Conservation (phyloP, 2,888 invertebrate species). For the Pandemis cinnamomeana region DNA sequence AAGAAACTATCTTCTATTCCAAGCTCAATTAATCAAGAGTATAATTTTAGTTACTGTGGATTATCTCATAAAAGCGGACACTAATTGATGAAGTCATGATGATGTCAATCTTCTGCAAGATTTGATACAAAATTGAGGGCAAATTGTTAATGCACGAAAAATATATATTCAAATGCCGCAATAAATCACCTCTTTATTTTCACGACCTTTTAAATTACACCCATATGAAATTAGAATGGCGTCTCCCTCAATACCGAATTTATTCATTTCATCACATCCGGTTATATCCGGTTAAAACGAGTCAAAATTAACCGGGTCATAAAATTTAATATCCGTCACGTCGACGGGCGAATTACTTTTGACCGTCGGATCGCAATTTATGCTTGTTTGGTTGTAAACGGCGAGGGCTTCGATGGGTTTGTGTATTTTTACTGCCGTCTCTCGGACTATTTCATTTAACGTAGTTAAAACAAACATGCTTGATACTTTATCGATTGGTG, state of each 20-base stretch:
- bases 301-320: conserved; percentile 30
- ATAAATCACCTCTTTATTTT: conserved; percentile 22
- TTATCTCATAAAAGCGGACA: too few relatives aligned
- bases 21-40: too few relatives aligned
- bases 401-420: background rate
- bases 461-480: background rate
- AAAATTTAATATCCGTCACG: conserved; percentile 24
- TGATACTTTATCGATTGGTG: too few relatives aligned
- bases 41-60: too few relatives aligned
- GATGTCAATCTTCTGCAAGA: too few relatives aligned
- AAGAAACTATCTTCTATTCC: too few relatives aligned
- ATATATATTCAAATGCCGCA: conserved; percentile 21
- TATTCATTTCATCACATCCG: conserved; percentile 27
- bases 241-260: conserved; percentile 28
- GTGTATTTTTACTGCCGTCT: background rate
- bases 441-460: background rate
- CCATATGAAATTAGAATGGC: conserved; percentile 25
- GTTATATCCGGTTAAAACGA: conserved; percentile 11
- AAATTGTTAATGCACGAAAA: too few relatives aligned
- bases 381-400: conserved; percentile 10
- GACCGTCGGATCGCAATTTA: conserved; percentile 22
- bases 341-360: conserved; percentile 15
- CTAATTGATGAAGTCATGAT: too few relatives aligned
- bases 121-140: too few relatives aligned
- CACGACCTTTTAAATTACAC: conserved; percentile 32